Conservation (phyloP, 2,797 vertebrate species). For the Phaenicophaeus curvirostris region DNA sequence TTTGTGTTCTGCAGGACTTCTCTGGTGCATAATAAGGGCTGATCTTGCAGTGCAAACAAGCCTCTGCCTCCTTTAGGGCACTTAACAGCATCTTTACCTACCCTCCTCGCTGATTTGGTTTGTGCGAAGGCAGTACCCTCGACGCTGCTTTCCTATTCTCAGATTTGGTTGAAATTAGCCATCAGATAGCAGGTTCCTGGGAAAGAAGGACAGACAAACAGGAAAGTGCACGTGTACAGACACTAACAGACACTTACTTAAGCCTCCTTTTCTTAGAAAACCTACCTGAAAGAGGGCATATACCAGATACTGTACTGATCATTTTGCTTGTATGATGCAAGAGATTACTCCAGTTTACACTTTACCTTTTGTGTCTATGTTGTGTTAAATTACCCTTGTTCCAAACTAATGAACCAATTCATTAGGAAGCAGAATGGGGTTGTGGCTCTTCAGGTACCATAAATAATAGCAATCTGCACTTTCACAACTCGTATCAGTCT, state of each 20-base stretch:
- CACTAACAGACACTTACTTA: not conserved
- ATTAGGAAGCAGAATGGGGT: not conserved
- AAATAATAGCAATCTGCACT: not conserved
- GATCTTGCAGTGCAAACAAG: not conserved
- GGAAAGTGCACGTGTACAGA: not conserved
- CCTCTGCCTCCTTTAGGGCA: not conserved
- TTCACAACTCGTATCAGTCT: not conserved
- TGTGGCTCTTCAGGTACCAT: not conserved
- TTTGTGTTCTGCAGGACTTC: not conserved
- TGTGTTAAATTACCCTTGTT: not conserved
- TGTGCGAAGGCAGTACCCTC: not conserved
- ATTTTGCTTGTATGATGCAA: not conserved
- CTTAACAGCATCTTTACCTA: rapidly evolving
- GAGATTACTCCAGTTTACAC: not conserved
- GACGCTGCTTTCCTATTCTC: not conserved
- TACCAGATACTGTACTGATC: no score
- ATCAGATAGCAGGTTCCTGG: not conserved
- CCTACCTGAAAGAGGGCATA: not conserved
- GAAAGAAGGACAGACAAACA: not conserved
- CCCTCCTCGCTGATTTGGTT: rapidly evolving
- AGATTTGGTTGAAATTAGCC: not conserved
- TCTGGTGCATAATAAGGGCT: not conserved
- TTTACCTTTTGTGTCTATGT: not conserved
- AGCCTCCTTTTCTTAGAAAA: not conserved
- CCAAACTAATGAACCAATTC: not conserved